Evolutionary conservation across 2,888 invertebrate genomes (phyloP), one percentile per base, ranked within the genome.

Genomic region (Listrodromus nycthemerus): DNA sequence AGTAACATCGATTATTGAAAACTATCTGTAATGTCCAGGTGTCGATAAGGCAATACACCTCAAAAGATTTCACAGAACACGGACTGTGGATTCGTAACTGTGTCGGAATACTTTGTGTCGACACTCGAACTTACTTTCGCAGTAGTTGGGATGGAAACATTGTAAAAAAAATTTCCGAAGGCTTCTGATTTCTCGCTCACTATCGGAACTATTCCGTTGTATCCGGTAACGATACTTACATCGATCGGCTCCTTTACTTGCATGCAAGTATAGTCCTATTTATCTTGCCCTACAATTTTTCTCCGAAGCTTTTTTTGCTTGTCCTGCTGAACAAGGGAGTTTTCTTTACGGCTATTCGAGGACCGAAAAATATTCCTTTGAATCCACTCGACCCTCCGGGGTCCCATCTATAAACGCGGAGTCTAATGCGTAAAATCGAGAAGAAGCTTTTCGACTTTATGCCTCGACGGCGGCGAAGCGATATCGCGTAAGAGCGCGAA

Each of bases 381-480:
- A 79, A 73, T 85, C 66, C 70, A 85, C 78, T 81, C 75, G 70
- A 82, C 61, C 81, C 84, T 81, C 50, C 48, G 52, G 81, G 75
- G 58, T 71, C 50, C 81, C 75, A 79, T 81, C 74, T 50, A 81
- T 21, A 58, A 78, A 71, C 74, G 65, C 37, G 58, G 41, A 55
- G 48, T 74, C 66, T 82, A 84, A 82, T 76, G 79, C 84, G 65
- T 75, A 79, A 79, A 82, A 84, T 84, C 71, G 79, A 84, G 66
- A 71, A 82, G 70, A 84, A 82, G 84, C 81, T 82, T 84, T 79
- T 66, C 75, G 71, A 84, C 70, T 75, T 82, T 76, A 81, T 71
- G 70, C 74, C 80, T 8, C 58, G 37, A 45, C 58, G 66, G 48
- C 24, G 50, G 63, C 73, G 80, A 78, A 74, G 55, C 55, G 63